These are phyloP conservation scores for Falco concolor DNA, from an alignment of 2,797 vertebrate species.

Conservation along the genomic window DNA sequence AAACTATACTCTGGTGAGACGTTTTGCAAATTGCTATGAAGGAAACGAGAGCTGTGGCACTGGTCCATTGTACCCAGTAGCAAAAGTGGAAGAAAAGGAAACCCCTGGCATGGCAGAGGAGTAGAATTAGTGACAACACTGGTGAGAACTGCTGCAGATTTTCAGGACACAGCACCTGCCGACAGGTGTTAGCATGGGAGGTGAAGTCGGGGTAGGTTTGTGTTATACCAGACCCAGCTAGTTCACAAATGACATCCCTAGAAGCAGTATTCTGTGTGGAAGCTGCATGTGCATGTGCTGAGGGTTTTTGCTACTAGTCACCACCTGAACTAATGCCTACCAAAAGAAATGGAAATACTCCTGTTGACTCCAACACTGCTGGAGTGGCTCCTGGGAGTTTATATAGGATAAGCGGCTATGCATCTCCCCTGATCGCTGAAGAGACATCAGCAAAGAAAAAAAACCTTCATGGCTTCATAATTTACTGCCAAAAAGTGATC, in stretches of 20 bases:
- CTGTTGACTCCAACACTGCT: background rate
- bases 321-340: background rate
- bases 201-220: background rate
- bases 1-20: background rate
- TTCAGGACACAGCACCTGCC: background rate
- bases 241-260: background rate
- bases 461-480: background rate
- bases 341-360: background rate
- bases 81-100: background rate
- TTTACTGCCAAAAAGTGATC: background rate
- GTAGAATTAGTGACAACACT: background rate
- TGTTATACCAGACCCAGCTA: background rate
- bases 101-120: background rate
- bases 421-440: background rate
- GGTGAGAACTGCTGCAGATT: background rate
- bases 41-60: background rate
- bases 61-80: background rate
- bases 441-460: background rate
- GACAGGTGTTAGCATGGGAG: background rate
- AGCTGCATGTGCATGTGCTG: background rate
- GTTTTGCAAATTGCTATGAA: background rate
- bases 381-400: background rate
- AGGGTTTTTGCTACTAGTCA: background rate
- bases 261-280: background rate
- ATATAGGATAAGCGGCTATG: rapidly evolving